phyloP scores from a whole-genome alignment of 2,888 invertebrate genomes.

The Luperina nickerlii region DNA sequence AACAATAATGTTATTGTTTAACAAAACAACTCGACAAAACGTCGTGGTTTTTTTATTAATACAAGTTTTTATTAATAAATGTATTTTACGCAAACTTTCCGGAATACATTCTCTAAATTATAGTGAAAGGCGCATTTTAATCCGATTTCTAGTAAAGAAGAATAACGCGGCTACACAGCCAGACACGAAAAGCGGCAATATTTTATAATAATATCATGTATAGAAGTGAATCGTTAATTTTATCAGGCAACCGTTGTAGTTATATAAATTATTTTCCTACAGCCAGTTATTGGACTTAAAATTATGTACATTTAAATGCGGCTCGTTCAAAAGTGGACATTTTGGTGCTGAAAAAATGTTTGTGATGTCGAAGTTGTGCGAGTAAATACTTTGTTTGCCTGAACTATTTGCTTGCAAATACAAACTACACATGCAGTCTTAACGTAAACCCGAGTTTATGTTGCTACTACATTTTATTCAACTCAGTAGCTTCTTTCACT shows the following conservation, averaged over 20 bases:
- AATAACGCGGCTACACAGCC: neutral
- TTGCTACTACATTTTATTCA: neutral
- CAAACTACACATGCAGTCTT: neutral
- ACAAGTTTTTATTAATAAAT: too few species aligned
- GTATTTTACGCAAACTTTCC: neutral
- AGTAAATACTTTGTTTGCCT: conserved; percentile 3
- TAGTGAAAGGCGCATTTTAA: neutral
- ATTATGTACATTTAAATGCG: neutral
- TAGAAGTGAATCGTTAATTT: neutral
- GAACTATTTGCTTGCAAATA: conserved; percentile 4
- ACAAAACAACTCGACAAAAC: too few species aligned
- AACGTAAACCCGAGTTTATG: neutral
- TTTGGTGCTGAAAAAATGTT: neutral
- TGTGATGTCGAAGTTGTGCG: neutral
- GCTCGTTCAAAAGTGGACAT: neutral
- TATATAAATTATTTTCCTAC: neutral
- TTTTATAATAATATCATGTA: too few species aligned
- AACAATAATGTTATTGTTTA: too few species aligned
- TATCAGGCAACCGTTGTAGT: too few species aligned
- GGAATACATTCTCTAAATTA: neutral
- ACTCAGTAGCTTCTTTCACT: neutral
- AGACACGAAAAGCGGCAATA: neutral
- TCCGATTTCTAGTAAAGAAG: neutral
- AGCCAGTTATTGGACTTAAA: neutral
- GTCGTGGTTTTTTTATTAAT: too few species aligned